A percentile compares a stretch with the other conserved stretches of the same genome.
Evolutionary conservation across 2,888 invertebrate genomes (phyloP).

Genomic region (Napeogenes sylphis): DNA sequence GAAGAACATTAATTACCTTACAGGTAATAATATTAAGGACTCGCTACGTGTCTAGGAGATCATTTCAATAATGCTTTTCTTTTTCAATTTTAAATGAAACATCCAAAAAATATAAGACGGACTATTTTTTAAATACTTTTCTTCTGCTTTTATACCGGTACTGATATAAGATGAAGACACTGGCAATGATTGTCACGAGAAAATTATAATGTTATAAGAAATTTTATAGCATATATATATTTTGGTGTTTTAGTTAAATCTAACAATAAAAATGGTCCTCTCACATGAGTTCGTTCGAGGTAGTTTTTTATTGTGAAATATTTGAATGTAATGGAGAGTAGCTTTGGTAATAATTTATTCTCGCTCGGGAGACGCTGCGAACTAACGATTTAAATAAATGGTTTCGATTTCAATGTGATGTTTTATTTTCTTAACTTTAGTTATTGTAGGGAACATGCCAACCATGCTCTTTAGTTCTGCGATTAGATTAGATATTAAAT

Average conservation of each 20-base stretch:
- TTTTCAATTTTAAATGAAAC: not conserved
- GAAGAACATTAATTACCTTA: constrained; percentile 5
- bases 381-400: constrained; percentile 53
- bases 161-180: too few relatives aligned
- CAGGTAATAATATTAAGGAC: constrained; percentile 7
- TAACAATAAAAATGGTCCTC: constrained; percentile 31
- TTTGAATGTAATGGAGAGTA: constrained; percentile 49
- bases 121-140: too few relatives aligned
- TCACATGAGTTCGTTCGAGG: constrained; percentile 46
- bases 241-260: not conserved
- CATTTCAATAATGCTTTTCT: not conserved
- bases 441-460: too few relatives aligned
- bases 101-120: too few relatives aligned
- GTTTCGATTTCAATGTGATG: constrained; percentile 51
- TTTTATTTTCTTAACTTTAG: constrained; percentile 35
- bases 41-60: constrained; percentile 26
- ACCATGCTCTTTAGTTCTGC: too few relatives aligned
- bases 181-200: not conserved
- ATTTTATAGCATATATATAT: not conserved
- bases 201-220: too few relatives aligned
- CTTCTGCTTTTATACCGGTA: too few relatives aligned
- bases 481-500: not conserved
- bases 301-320: constrained; percentile 56
- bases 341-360: constrained; percentile 59
- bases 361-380: constrained; percentile 26